Evolutionary conservation across 2,888 invertebrate genomes (phyloP), one percentile per base, ranked within the genome.

Genomic region (Aleiodes alternator): DNA sequence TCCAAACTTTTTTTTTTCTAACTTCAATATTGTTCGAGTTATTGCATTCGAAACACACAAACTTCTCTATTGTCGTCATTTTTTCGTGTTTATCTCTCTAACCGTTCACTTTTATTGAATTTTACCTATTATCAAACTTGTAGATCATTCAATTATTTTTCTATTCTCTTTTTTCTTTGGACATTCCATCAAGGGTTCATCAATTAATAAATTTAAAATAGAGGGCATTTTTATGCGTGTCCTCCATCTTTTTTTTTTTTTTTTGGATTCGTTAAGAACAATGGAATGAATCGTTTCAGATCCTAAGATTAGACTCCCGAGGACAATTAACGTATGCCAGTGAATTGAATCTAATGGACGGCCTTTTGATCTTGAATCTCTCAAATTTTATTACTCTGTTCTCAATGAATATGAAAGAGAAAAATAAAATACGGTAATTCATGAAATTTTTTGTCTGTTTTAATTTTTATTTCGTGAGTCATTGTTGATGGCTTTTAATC

Each of bases 251-350:
- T 48, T 43, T 9, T 43, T 43, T 38, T 7, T 38, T 4, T n/a
- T 38, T 14, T 9, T 38, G 61, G 61, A 43, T 61, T 61, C 14
- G 43, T 8, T 61, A 43, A 2, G n/a, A 43, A 61, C 61, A 38
- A 38, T 61, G n/a, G 61, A 16, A 43, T 4, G 11, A 43, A 64
- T 48, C 64, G 48, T 48, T 64, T 64, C 9, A 64, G 64, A 61
- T 61, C 31, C 2, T 23, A 1, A 14, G 61, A 64, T 64, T 64
- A 48, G 9, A n/a, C 43, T 61, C 14, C 38, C 12, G 61, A 11
- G 43, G 64, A 48, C 16, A 64, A 64, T 64, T 64, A 64, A 16
- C 64, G 43, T 64, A 23, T 64, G 64, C 8, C 6, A 23, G 64
- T 48, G 43, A 64, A 64, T 16, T 64, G 64, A 64, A 64, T 16